Base-by-base conservation (phyloP, 2,888 invertebrate species). In the Dichetophora obliterata region DNA sequence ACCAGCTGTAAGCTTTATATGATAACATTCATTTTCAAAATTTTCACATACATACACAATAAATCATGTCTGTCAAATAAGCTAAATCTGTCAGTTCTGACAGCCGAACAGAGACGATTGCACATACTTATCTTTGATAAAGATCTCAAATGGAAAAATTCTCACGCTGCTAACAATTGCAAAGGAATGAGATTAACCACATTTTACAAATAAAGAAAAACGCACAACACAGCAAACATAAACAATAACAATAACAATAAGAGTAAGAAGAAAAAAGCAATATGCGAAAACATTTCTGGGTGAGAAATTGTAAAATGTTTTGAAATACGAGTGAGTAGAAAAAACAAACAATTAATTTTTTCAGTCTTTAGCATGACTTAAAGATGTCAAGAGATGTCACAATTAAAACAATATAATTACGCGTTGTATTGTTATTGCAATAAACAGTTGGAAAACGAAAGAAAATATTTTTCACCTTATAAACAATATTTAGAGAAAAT, bases 111-210 rank as follows among this genome's bases (percentile, higher is more conserved):
- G 61, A 52, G 37, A 54, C 74, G 66, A 74, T 74, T 74, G 74
- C 74, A 74, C 74, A 66, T 37, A 50, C 43, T 34, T 65, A 22
- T 14, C 27, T 16, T 5, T 34, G 74, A 74, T 74, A 74, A 22
- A 52, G 54, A 74, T 66, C 66, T 16, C 34, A 16, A 50, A 50
- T 3, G 24, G 14, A 11, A 43, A 43, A 59, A 50, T 24, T 74
- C 74, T 74, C 74, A 74, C 74, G 74, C 74, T 74, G 66, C 37
- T 61, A 61, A 48, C 72, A 61, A 72, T 34, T 27, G 68, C 72
- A 34, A 24, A n/a, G 74, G 24, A 61, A 52, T 74, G 31, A 54
- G 66, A 66, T 74, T 74, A 74, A 37, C 74, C 66, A 31, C 70
- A 22, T 34, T 52, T 52, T 54, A 34, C 63, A 22, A 5, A 65